Conservation (phyloP, 2,797 vertebrate species). For the Lepus townsendii region DNA sequence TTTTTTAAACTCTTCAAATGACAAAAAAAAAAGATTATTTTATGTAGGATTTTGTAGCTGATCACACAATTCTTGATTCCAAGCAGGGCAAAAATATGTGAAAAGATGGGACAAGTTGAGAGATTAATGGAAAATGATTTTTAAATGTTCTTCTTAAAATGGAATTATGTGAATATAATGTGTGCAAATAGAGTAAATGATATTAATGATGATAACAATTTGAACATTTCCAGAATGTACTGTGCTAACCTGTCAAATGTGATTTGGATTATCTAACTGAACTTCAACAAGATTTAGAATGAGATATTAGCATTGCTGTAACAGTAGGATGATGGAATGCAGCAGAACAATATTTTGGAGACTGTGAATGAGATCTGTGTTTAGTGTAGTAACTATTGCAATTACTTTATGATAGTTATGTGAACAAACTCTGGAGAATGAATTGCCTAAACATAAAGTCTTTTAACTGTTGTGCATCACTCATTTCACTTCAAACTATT, state of each 20-base stretch:
- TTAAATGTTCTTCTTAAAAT: constrained; percentile 50
- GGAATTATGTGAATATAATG: background rate
- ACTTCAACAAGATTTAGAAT: constrained; percentile 13
- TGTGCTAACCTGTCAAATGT: constrained; percentile 41
- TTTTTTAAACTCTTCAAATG: constrained; percentile 17
- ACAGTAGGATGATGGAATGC: background rate
- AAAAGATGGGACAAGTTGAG: background rate
- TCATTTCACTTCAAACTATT: constrained; percentile 2
- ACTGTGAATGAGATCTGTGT: background rate
- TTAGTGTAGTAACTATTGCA: background rate
- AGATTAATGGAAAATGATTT: background rate
- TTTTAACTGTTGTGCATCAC: background rate
- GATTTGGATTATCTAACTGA: constrained; percentile 11
- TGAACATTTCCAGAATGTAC: background rate
- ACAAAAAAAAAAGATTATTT: constrained; percentile 7
- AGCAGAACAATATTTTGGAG: constrained; percentile 17
- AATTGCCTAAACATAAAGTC: background rate
- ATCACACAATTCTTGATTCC: background rate
- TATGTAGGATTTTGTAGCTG: background rate
- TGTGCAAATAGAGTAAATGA: background rate
- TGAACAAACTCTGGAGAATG: background rate
- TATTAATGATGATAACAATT: background rate
- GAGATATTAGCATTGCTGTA: background rate
- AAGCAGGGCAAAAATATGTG: background rate
- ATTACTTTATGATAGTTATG: background rate